A percentile compares a stretch with the other conserved stretches of the same genome.
These are phyloP conservation scores for Leguminivora glycinivorella DNA, from an alignment of 1,140 invertebrate species.

Conservation along the genomic window DNA sequence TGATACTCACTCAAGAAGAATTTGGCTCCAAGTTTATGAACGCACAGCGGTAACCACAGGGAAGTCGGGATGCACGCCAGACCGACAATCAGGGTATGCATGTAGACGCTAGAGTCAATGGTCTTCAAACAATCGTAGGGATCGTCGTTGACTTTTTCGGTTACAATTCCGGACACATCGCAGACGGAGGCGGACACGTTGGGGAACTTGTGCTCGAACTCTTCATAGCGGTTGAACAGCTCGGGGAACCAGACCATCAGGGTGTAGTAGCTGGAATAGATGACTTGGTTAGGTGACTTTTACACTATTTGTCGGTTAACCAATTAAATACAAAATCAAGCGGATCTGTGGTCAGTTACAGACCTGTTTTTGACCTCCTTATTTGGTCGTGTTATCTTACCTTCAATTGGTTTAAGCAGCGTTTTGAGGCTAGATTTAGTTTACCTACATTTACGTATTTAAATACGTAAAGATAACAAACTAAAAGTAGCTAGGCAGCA, in stretches of 20 bases:
- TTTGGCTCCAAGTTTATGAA: constrained; percentile 85
- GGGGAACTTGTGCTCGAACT: constrained; percentile 83
- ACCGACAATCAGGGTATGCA: constrained; percentile 86
- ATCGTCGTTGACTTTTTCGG: constrained; percentile 60
- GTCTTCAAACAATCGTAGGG: constrained; percentile 80
- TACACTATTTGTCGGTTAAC: too few species aligned
- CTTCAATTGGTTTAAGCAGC: too few species aligned
- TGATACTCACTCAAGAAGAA: constrained; percentile 85
- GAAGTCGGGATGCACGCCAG: constrained; percentile 87
- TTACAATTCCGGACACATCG: constrained; percentile 82
- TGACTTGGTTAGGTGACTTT: not conserved
- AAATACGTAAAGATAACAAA: too few species aligned
- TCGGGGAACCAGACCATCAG: constrained; percentile 92
- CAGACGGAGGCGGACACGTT: constrained; percentile 84
- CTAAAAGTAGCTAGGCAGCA: too few species aligned
- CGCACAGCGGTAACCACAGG: constrained; percentile 85
- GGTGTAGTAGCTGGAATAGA: constrained; percentile 85
- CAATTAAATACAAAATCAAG: too few species aligned
- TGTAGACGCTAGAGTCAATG: constrained; percentile 83
- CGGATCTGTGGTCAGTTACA: too few species aligned
- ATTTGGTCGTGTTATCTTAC: too few species aligned
- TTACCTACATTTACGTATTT: too few species aligned
- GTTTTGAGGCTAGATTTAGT: too few species aligned
- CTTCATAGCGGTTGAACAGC: constrained; percentile 87
- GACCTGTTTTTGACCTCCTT: too few species aligned